Evolutionary conservation across 2,113 vertebrate species (phyloP).

Genomic region (Leuciscus idus): DNA sequence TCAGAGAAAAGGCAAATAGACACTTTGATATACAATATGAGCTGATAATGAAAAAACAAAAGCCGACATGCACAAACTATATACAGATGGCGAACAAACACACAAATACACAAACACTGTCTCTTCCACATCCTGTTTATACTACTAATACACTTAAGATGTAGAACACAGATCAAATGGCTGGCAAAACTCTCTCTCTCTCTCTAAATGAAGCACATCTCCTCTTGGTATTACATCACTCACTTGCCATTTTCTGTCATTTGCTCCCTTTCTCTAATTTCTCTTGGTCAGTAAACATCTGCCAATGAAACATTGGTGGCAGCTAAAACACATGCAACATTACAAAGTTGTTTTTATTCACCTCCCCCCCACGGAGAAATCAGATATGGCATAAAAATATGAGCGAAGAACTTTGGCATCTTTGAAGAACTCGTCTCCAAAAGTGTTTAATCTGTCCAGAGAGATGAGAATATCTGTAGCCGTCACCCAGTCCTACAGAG

Average conservation of each 20-base stretch:
- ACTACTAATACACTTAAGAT: conserved; percentile 34
- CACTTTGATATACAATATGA: neutral
- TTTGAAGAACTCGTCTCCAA: conserved; percentile 95
- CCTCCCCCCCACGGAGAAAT: conserved; percentile 94
- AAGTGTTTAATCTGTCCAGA: conserved; percentile 91
- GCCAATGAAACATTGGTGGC: neutral
- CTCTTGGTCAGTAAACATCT: neutral
- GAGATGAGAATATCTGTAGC: conserved; percentile 92
- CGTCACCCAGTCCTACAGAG: conserved; percentile 91
- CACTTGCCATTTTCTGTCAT: neutral
- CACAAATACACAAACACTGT: neutral
- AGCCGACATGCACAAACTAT: conserved; percentile 34
- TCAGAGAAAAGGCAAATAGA: neutral
- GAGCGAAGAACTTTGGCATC: conserved; percentile 90
- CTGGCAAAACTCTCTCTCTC: neutral
- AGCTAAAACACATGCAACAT: neutral
- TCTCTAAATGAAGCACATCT: neutral
- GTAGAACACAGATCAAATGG: conserved; percentile 18
- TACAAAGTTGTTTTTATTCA: conserved; percentile 66
- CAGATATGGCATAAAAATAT: conserved; percentile 92
- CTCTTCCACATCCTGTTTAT: conserved; percentile 49
- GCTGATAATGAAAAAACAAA: neutral
- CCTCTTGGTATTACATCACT: neutral
- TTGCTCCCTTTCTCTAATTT: neutral
- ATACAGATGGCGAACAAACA: neutral